Percentiles rank a stretch among this genome's conserved stretches.
These are phyloP conservation scores for Pseudococcus viburni DNA, from an alignment of 2,888 invertebrate species.

Conservation along the genomic window DNA sequence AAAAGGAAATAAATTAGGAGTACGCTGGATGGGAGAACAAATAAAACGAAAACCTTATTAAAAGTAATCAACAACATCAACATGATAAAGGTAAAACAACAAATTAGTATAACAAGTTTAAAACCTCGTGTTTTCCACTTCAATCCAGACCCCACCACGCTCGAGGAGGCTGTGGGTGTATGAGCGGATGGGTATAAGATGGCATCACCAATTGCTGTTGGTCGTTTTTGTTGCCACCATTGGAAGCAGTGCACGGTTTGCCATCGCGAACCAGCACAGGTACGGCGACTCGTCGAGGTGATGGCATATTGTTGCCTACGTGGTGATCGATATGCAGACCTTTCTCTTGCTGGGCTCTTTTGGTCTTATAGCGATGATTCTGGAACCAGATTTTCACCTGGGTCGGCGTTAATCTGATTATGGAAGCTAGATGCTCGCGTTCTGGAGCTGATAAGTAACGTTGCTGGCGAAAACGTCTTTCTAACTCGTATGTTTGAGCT, in stretches of 20 bases:
- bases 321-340: constrained; percentile 71
- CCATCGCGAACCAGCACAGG: constrained; percentile 96
- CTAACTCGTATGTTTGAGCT: constrained; percentile 96
- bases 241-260: constrained; percentile 82
- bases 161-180: constrained; percentile 72
- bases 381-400: constrained; percentile 99
- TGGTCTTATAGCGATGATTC: constrained; percentile 98
- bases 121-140: neutral
- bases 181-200: constrained; percentile 72
- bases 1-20: neutral
- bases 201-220: constrained; percentile 69
- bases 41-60: neutral
- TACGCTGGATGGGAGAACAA: neutral
- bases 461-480: constrained; percentile 94
- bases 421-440: constrained; percentile 94
- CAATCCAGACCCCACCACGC: constrained; percentile 71
- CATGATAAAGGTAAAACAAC: constrained; percentile 56
- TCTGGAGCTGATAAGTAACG: constrained; percentile 98
- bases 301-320: constrained; percentile 77
- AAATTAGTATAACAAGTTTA: constrained; percentile 14
- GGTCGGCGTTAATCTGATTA: constrained; percentile 95
- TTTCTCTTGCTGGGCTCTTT: constrained; percentile 96
- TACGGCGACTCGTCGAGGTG: constrained; percentile 92
- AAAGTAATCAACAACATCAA: constrained; percentile 46
- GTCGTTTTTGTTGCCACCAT: constrained; percentile 68